Evolutionary conservation across 2,888 invertebrate genomes (phyloP).

Genomic region (Tridacna gigas): DNA sequence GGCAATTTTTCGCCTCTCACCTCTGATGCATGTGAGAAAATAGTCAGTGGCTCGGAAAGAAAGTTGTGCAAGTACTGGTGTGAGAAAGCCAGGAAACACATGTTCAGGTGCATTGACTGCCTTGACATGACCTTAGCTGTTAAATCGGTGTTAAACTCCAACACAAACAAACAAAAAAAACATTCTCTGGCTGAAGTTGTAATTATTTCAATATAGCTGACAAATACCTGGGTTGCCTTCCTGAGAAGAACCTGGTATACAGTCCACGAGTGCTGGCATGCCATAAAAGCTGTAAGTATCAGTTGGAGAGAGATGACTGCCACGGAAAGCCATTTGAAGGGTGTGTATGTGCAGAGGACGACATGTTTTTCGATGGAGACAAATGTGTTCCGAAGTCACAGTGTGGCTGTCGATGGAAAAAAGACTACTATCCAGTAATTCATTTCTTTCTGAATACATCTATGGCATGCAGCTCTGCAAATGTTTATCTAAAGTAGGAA

Average conservation of each 20-base stretch:
- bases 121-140: too few relatives aligned
- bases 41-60: too few relatives aligned
- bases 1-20: too few relatives aligned
- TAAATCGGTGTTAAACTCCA: too few relatives aligned
- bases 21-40: too few relatives aligned
- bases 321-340: constrained; percentile 1
- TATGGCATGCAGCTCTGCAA: neutral
- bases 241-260: neutral
- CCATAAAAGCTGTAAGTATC: constrained; percentile 7
- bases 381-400: constrained; percentile 20
- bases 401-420: constrained; percentile 14
- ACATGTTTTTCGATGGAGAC: neutral
- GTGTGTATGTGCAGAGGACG: constrained; percentile 7
- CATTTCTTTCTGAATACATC: too few relatives aligned
- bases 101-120: too few relatives aligned
- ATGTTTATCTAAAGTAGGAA: neutral
- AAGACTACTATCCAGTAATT: constrained; percentile 10
- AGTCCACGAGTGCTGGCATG: neutral
- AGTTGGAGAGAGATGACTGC: neutral
- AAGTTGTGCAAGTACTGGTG: too few relatives aligned
- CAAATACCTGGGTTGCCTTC: constrained; percentile 13
- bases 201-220: neutral
- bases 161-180: too few relatives aligned
- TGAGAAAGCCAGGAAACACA: too few relatives aligned
- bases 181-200: too few relatives aligned